Conservation (phyloP, 2,113 vertebrate species). For the Lepus americanus region DNA sequence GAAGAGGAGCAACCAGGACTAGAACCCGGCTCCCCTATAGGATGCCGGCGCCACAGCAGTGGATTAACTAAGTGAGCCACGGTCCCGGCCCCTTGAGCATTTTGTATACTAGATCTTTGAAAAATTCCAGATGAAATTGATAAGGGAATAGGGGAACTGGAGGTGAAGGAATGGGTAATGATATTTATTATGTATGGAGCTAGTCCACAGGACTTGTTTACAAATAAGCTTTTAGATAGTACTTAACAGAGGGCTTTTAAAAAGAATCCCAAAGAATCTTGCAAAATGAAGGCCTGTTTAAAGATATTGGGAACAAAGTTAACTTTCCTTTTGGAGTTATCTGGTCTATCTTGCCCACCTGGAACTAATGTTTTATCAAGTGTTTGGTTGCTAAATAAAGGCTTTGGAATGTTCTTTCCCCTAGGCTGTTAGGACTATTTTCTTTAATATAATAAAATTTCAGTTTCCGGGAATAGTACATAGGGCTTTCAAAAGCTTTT, state of each 20-base stretch:
- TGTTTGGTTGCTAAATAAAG: conserved; percentile 76
- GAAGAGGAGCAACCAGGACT: too few species aligned
- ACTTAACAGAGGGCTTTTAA: conserved; percentile 35
- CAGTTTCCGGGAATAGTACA: conserved; percentile 59
- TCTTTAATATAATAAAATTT: conserved; percentile 70
- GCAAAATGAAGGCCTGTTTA: not conserved
- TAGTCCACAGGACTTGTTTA: not conserved
- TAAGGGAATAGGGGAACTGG: conserved; percentile 11
- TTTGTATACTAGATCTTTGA: conserved; percentile 23
- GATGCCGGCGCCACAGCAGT: too few species aligned
- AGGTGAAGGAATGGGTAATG: not conserved
- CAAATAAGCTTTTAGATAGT: conserved; percentile 43
- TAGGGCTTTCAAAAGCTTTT: conserved; percentile 61
- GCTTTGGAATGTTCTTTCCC: conserved; percentile 73
- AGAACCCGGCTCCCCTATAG: too few species aligned
- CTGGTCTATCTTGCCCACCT: conserved; percentile 52
- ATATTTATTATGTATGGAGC: not conserved
- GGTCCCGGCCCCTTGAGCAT: too few species aligned
- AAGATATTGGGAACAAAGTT: conserved; percentile 15
- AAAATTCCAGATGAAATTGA: conserved; percentile 29
- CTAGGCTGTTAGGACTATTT: conserved; percentile 67
- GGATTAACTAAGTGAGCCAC: too few species aligned
- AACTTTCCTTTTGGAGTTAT: conserved; percentile 59
- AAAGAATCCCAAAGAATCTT: conserved; percentile 49
- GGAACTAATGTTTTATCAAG: conserved; percentile 70